Base-by-base conservation (phyloP, 1,140 invertebrate species). In the Temnothorax nylanderi region DNA sequence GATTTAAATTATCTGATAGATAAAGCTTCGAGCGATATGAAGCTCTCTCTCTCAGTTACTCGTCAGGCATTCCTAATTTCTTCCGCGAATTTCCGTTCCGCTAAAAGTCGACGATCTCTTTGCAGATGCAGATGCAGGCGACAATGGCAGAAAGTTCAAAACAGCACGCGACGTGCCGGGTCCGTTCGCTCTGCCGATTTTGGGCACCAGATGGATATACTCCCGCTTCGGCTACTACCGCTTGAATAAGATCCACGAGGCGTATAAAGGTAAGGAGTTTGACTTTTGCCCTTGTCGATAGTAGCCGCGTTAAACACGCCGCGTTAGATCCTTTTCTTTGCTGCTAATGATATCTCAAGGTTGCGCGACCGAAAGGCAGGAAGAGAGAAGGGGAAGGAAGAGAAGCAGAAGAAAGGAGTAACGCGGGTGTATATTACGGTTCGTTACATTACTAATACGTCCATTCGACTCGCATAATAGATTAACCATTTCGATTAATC, bases 131-230 rank as follows among this genome's bases (percentile, higher is more conserved):
- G 78, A 71, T 10, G 5, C 51, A 11, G 49, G 37, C 18, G 64
- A 58, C 21, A 71, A 81, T 7, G 67, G 56, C 13, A 88, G 80
- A 16, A 88, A 92, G 67, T 81, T 80, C 71, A 92, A 91, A 71
- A 93, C 93, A 0, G 90, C 91, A 0, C 87, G 89, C 32, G 92
- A 95, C 51, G 90, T 98, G 18, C 98, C 98, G 0, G 98, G 98
- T n/a, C 98, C 98, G 0, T 93, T 96, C 32, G 92, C 97, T 0
- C 91, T 98, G 26, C 98, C 98, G 0, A 94, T 98, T 32, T 89
- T 98, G n/a, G 98, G 98, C 2, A 98, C 98, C 6, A 96, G 96
- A 65, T 98, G 98, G 98, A 96, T 97, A 21, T 98, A 97, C 93
- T 96, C 95, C 2, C 91, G 88, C 49, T 96, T 97, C 92, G 97